Conservation (phyloP, 2,113 vertebrate species). For the Scomber japonicus region DNA sequence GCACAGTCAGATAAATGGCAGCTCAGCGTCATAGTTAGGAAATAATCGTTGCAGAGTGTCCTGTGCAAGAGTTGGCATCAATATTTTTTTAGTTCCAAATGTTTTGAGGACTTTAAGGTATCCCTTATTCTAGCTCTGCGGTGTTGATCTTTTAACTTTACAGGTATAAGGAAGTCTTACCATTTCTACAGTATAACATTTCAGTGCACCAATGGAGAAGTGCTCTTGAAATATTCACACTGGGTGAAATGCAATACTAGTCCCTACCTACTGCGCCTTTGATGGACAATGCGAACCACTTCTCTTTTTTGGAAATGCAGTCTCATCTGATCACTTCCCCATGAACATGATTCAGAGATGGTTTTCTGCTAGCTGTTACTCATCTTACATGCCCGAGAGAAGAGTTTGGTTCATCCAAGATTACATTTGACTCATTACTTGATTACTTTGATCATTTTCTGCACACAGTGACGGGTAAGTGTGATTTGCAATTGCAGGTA, state of each 20-base stretch:
- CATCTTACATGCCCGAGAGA: not conserved
- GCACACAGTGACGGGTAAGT: constrained; percentile 42
- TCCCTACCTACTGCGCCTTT: constrained; percentile 32
- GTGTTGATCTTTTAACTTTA: constrained; percentile 11
- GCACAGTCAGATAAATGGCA: not conserved
- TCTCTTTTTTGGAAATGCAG: constrained; percentile 47
- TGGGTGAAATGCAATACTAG: constrained; percentile 70
- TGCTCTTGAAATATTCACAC: constrained; percentile 78
- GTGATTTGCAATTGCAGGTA: constrained; percentile 6
- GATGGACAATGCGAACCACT: constrained; percentile 31
- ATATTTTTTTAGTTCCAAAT: not conserved
- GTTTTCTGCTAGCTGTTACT: not conserved
- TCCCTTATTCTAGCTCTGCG: not conserved
- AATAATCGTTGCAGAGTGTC: not conserved
- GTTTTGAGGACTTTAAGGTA: not conserved
- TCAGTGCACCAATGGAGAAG: constrained; percentile 65
- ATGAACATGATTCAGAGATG: not conserved
- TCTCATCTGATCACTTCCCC: constrained; percentile 37
- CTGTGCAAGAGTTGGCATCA: not conserved
- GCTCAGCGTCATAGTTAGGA: not conserved
- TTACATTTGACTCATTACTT: not conserved
- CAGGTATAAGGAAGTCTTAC: constrained; percentile 33
- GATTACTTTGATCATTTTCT: not conserved
- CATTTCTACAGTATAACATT: constrained; percentile 35
- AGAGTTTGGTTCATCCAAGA: not conserved